Percentiles rank a stretch among this genome's conserved stretches.
Evolutionary conservation across 2,888 invertebrate genomes (phyloP).

Genomic region (Bellardia bayeri): DNA sequence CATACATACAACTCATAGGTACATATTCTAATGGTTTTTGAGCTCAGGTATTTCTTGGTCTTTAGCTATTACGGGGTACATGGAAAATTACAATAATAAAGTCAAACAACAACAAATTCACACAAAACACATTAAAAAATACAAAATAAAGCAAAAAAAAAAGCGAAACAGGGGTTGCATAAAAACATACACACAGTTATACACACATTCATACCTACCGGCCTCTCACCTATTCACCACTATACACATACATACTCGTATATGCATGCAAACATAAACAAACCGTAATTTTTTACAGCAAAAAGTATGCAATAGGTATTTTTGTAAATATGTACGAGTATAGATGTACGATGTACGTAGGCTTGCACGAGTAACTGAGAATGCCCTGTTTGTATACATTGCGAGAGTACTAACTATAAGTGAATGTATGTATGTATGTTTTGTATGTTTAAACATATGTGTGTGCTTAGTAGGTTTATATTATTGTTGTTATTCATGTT

Average conservation of each 20-base stretch:
- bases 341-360: background rate
- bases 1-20: conserved; percentile 22
- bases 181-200: background rate
- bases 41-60: conserved; percentile 58
- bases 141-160: conserved; percentile 50
- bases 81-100: conserved; percentile 67
- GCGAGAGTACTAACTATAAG: background rate
- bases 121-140: conserved; percentile 55
- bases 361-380: background rate
- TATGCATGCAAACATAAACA: background rate
- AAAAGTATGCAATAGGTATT: conserved; percentile 51
- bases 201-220: background rate
- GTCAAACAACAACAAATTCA: conserved; percentile 41
- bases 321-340: background rate
- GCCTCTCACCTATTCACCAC: conserved; percentile 34
- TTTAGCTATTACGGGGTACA: conserved; percentile 56
- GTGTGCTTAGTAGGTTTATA: conserved; percentile 26
- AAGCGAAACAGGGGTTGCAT: conserved; percentile 67
- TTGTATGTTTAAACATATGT: background rate
- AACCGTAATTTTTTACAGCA: conserved; percentile 20
- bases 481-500: conserved; percentile 34
- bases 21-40: conserved; percentile 55
- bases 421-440: background rate
- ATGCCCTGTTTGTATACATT: background rate
- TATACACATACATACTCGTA: conserved; percentile 3